Evolutionary conservation across 2,888 invertebrate species (phyloP).

Genomic region (Ditula angustiorana): DNA sequence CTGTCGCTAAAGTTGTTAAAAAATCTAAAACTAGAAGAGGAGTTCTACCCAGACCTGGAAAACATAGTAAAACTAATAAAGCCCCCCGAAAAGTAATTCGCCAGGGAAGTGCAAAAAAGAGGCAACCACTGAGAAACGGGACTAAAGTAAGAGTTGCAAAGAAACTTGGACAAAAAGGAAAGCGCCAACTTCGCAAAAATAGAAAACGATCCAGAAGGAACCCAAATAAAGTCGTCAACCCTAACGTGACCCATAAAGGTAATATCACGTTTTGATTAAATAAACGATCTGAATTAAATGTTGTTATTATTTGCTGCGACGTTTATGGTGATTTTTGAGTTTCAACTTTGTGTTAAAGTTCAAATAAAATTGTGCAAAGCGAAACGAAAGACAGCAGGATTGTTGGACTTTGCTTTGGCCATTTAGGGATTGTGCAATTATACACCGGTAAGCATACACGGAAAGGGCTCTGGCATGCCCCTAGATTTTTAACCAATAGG

Average conservation of each 20-base stretch:
- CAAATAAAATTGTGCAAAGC: not conserved
- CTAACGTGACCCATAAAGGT: conserved; percentile 11
- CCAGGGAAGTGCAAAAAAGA: not conserved
- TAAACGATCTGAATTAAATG: conserved; percentile 35
- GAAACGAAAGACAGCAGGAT: not conserved
- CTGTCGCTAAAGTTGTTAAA: not conserved
- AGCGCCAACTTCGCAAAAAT: not conserved
- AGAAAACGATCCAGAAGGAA: not conserved
- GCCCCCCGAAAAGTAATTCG: not conserved
- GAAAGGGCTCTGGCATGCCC: no score
- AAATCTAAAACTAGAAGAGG: not conserved
- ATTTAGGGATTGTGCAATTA: not conserved
- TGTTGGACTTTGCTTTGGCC: no score
- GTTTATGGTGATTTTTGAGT: conserved; percentile 18
- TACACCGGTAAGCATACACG: not conserved
- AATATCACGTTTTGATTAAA: conserved; percentile 23
- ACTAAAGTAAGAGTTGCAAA: not conserved
- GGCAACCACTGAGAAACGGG: not conserved
- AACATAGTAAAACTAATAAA: not conserved
- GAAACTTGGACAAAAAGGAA: not conserved
- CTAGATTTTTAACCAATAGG: no score
- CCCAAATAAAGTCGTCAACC: not conserved
- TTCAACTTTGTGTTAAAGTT: not conserved
- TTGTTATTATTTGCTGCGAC: conserved; percentile 34
- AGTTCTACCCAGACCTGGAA: not conserved